These are phyloP conservation scores for Steinernema khuongi DNA, from an alignment of 1,140 invertebrate species.

Conservation along the genomic window DNA sequence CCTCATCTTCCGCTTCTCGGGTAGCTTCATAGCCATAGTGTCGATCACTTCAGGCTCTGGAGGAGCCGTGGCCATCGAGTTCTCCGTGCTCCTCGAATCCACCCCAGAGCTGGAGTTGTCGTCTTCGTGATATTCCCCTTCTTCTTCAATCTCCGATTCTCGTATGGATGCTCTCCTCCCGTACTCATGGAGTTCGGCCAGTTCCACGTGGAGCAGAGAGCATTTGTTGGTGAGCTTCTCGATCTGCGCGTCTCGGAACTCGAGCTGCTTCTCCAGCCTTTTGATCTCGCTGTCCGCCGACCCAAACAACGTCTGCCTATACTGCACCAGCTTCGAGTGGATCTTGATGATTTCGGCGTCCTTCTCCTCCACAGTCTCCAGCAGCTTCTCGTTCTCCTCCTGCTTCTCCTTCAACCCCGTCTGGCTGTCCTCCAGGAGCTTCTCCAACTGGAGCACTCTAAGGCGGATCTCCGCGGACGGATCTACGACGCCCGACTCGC, in stretches of 20 bases:
- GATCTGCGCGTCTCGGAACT: constrained; percentile 52
- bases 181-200: constrained; percentile 36
- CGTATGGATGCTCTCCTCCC: not conserved
- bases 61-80: not conserved
- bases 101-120: constrained; percentile 10
- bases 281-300: constrained; percentile 40
- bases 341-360: constrained; percentile 23
- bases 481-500: constrained; percentile 26
- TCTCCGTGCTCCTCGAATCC: constrained; percentile 6
- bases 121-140: constrained; percentile 4
- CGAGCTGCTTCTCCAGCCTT: constrained; percentile 44
- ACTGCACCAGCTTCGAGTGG: constrained; percentile 30
- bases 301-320: constrained; percentile 43
- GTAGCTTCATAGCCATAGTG: not conserved
- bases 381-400: constrained; percentile 29
- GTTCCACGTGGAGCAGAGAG: constrained; percentile 48
- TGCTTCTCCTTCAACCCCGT: constrained; percentile 16
- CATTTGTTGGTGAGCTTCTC: constrained; percentile 46
- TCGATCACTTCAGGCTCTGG: not conserved
- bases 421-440: constrained; percentile 26
- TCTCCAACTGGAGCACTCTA: constrained; percentile 45
- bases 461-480: constrained; percentile 42
- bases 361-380: constrained; percentile 34
- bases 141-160: constrained; percentile 12
- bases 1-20: not conserved